Percentiles rank a stretch among this genome's conserved stretches.
Conservation (phyloP, 2,888 invertebrate genomes). For the Cyrtodaria siliqua region DNA sequence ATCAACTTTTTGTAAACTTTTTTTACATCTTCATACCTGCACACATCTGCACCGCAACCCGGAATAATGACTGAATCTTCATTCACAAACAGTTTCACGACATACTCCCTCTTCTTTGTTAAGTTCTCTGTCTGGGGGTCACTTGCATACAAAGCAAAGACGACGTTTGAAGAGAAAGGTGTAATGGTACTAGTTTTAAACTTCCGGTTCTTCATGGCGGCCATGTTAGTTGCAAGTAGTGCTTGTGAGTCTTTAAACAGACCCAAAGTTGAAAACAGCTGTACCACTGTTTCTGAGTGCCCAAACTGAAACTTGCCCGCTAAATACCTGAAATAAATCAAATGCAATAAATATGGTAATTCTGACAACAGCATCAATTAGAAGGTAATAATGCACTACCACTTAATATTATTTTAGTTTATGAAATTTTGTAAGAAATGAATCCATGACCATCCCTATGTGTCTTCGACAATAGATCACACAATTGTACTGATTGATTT, state of each 20-base stretch:
- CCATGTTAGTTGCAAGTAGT: slow-evolving; percentile 79
- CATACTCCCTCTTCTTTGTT: not conserved
- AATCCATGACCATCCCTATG: too few species aligned
- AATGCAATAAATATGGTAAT: not conserved
- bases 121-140: slow-evolving; percentile 14
- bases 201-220: slow-evolving; percentile 69
- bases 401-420: not conserved
- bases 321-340: slow-evolving; percentile 64
- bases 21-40: slow-evolving; percentile 64
- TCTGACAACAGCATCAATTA: not conserved
- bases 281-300: slow-evolving; percentile 83
- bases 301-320: slow-evolving; percentile 80
- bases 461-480: too few species aligned
- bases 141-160: slow-evolving; percentile 83
- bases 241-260: slow-evolving; percentile 82
- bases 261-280: slow-evolving; percentile 80
- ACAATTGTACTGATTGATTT: too few species aligned
- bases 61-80: slow-evolving; percentile 74
- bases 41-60: slow-evolving; percentile 65
- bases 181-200: slow-evolving; percentile 82
- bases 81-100: slow-evolving; percentile 76
- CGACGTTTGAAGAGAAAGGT: slow-evolving; percentile 85
- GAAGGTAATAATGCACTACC: too few species aligned
- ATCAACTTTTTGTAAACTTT: slow-evolving; percentile 62
- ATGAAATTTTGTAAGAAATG: too few species aligned